Percentiles rank a stretch among this genome's conserved stretches.
These are phyloP conservation scores for Caenorhabditis brenneri DNA, from an alignment of 1,140 invertebrate species.

Conservation along the genomic window DNA sequence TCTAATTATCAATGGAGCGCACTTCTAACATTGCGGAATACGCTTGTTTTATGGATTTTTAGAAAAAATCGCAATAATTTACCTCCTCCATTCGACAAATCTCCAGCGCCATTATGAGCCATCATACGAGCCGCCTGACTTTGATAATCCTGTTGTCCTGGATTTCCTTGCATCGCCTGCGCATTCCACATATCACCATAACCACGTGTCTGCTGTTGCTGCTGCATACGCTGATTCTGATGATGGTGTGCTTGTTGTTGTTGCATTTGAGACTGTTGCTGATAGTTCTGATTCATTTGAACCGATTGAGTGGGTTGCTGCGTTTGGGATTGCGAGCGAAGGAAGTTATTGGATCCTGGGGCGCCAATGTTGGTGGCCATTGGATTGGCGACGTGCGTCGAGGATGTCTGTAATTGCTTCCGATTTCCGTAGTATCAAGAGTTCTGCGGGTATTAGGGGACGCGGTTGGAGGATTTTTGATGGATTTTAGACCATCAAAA, in stretches of 20 bases:
- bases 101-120: conserved; percentile 21
- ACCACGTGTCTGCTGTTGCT: conserved; percentile 8
- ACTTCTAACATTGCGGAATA: too few species aligned
- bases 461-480: too few species aligned
- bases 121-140: neutral
- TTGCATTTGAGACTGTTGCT: neutral
- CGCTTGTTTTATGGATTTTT: neutral
- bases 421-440: too few species aligned
- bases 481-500: too few species aligned
- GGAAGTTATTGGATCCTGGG: neutral
- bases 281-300: neutral
- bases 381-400: neutral
- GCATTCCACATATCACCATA: conserved; percentile 38
- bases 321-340: too few species aligned
- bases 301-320: too few species aligned
- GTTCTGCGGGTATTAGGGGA: too few species aligned
- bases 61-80: neutral
- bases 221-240: neutral
- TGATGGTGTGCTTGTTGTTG: neutral
- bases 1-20: too few species aligned
- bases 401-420: neutral
- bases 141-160: neutral
- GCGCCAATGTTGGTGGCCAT: neutral
- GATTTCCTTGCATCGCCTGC: neutral
- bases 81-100: neutral